Base-by-base conservation (phyloP, 1,140 invertebrate species). In the Drosophila subobscura region DNA sequence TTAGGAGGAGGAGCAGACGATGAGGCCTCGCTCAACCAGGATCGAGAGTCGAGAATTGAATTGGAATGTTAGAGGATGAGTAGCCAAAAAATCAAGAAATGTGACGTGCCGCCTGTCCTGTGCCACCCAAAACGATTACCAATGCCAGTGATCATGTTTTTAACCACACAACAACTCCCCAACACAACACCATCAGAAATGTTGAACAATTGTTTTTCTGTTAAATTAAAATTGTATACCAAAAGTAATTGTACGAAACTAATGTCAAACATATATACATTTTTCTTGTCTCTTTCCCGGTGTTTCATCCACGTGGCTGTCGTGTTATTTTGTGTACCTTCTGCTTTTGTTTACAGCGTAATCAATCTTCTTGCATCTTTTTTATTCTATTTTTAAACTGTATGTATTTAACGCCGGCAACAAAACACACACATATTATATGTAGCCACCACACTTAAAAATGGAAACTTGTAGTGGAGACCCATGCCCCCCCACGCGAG, bases 321-420 rank as follows among this genome's bases (percentile, higher is more conserved):
- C 42, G 10, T 41, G 27, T 23, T 40, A n/a, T 40, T 22, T n/a
- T 73, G 42, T 63, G 40, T 72, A 46, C 51, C 56, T 27, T 73
- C 53, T 55, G 37, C 41, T 56, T 40, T 56, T 68, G 37, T 63
- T 76, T 79, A 50, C 79, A 90, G 89, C 89, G 89, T 90, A 90
- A 90, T 88, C 88, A 90, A 90, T 58, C 81, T 75, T 73, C 65
- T 81, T 77, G 76, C 70, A 65, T 77, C 77, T 88, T 84, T 77
- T 79, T 89, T 89, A 89, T 85, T 86, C 76, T 90, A 85, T 85
- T 90, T 89, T 89, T 79, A 89, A 86, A 86, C 50, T 86, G 74
- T 86, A 86, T 85, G 77, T 90, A 81, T 88, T 90, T 89, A 75
- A 89, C 83, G 74, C 83, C 75, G 79, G 68, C 74, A 86, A 66